Evolutionary conservation across 1,140 invertebrate genomes (phyloP), one percentile per base, ranked within the genome.

Genomic region (Aporrectodea caliginosa): DNA sequence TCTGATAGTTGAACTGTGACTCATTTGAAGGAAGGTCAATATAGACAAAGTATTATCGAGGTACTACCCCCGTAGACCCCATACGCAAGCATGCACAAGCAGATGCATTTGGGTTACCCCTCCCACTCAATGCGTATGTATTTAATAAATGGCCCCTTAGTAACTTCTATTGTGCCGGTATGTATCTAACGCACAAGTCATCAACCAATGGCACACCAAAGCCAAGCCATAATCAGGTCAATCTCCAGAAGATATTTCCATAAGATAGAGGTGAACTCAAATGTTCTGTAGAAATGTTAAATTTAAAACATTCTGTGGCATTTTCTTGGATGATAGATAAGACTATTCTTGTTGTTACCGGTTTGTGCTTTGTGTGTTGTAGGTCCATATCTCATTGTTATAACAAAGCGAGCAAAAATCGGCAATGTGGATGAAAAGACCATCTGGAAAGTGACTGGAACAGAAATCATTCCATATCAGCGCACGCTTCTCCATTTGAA

Each of bases 341-440:
- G 14, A 43, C 2, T 22, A 14, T 75, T 35, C 2, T 30, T 75
- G 30, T 75, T 30, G n/a, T 76, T 69, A 29, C 31, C 29, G 0
- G 29, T 78, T 35, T 29, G 34, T 27, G 30, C 22, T 1, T 69
- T 34, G 16, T 31, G 0, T 81, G 31, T 16, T 80, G 58, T 78
- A 89, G 95, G 95, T 77, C 91, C 93, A 73, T 96, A 98, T 86
- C 90, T 99, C 29, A 91, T 99, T 79, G 92, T 98, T 0, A 94
- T 97, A 74, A 97, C 95, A 29, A 92, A 93, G 83, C 92, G 93
- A 78, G 90, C 92, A 83, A 92, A 93, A 86, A 91, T 98, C 71
- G 97, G 97, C 16, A 93, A 92, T 79, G 91, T 98, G 78, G 93
- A 93, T 85, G 93, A 93, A 0, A 92, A 96, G 83, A 90, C 93